Evolutionary conservation across 2,797 vertebrate genomes (phyloP), one percentile per base, ranked within the genome.

Genomic region (Ataeniobius toweri): DNA sequence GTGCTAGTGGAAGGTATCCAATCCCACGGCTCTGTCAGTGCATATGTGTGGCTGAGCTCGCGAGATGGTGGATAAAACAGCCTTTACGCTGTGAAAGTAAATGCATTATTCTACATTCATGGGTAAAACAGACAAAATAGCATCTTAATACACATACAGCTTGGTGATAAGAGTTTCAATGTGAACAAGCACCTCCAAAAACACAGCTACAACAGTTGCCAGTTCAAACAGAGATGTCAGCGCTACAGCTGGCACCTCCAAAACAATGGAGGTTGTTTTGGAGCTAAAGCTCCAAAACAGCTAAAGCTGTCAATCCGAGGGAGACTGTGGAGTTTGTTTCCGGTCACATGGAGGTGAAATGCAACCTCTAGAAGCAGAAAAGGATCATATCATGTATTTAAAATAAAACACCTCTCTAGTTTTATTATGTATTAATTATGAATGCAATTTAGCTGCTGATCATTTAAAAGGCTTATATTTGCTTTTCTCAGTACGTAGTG

Each of bases 1-100:
- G 31, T 73, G 71, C 77, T 67, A 41, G 77, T 78, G 77, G 77
- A 73, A 73, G 58, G 50, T 73, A 41, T 72, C 71, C 77, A 78
- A 72, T 78, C 46, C 58, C 59, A 55, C 59, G 24, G 46, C 24
- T 59, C 44, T 61, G 28, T 80, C 65, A 59, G 28, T 59, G 65
- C 65, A 80, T 70, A 79, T 79, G 71, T 79, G 78, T 28, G 69
- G 65, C 61, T 61, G 53, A 59, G 65, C 65, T 28, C 39, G 63
- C 22, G 26, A 65, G 71, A 73, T 41, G n/a, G 20, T 70, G 46
- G 24, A 51, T 18, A 36, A 28, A 73, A 22, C 63, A 44, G 71
- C 39, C 12, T 67, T 73, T 73, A 78, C 36, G 61, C 46, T 26
- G 53, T 22, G 51, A 39, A 50, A 74, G 39, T 59, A 8, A 74